Conservation (phyloP, 2,797 vertebrate genomes). For the Gymnoscopelus braueri region DNA sequence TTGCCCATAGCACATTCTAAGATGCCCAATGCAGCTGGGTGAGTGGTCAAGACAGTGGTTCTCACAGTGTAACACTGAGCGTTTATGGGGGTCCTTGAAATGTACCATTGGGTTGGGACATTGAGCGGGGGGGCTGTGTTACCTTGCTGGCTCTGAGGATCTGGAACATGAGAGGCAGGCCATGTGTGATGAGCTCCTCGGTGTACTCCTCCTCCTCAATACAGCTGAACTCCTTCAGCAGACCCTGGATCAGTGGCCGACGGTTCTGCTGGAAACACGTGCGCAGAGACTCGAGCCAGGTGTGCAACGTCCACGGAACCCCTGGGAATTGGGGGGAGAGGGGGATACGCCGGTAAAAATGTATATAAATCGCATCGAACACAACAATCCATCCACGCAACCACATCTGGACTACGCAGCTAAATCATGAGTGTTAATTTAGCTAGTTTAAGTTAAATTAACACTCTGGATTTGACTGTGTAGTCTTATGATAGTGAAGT, state of each 20-base stretch:
- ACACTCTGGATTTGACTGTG: too few species aligned
- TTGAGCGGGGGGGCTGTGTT: background rate
- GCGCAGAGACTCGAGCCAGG: slow-evolving; percentile 94
- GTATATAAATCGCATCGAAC: background rate
- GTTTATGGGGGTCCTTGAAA: too few species aligned
- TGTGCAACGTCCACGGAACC: slow-evolving; percentile 95
- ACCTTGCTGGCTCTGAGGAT: slow-evolving; percentile 98
- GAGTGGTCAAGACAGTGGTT: too few species aligned
- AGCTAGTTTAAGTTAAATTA: too few species aligned
- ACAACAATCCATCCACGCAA: too few species aligned
- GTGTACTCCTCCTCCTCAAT: slow-evolving; percentile 98
- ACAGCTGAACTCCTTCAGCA: slow-evolving; percentile 96
- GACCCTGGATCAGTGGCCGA: slow-evolving; percentile 92
- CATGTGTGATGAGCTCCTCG: slow-evolving; percentile 92
- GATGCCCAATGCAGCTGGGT: too few species aligned
- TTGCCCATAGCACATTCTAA: too few species aligned
- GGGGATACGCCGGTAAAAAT: background rate
- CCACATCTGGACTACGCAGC: too few species aligned
- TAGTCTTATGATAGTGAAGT: too few species aligned
- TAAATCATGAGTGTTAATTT: too few species aligned
- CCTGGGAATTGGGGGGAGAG: slow-evolving; percentile 70
- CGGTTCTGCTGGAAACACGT: slow-evolving; percentile 95
- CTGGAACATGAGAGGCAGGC: slow-evolving; percentile 96
- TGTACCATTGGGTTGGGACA: too few species aligned
- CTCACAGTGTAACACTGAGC: too few species aligned